phyloP scores from a whole-genome alignment of 2,888 invertebrate genomes.

The Caenorhabditis parvicauda region DNA sequence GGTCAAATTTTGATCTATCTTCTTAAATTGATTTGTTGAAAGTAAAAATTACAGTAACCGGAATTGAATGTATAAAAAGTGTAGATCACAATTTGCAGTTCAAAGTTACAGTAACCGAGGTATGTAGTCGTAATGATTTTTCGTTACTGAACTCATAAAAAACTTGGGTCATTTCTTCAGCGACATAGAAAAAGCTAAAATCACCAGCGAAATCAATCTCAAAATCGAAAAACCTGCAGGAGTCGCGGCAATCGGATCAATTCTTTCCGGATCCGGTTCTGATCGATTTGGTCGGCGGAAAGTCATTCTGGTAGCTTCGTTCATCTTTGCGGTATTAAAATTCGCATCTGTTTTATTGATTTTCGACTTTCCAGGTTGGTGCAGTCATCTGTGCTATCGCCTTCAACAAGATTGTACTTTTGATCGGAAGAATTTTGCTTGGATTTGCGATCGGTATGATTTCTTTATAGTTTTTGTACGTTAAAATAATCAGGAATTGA shows the following conservation, averaged over 20 bases:
- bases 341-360: constrained; percentile 65
- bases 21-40: too few species aligned
- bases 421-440: constrained; percentile 51
- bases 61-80: too few species aligned
- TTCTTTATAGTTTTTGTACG: not conserved
- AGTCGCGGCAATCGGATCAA: constrained; percentile 41
- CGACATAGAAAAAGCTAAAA: too few species aligned
- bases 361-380: constrained; percentile 62
- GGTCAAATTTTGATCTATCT: too few species aligned
- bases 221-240: too few species aligned
- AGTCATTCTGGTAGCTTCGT: constrained; percentile 66
- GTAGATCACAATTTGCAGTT: too few species aligned
- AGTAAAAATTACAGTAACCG: not conserved
- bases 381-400: constrained; percentile 63
- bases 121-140: too few species aligned
- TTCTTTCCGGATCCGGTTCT: constrained; percentile 63
- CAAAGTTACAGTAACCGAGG: too few species aligned
- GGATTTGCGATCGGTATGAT: constrained; percentile 54
- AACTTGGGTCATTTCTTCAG: too few species aligned
- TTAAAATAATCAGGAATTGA: not conserved
- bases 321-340: constrained; percentile 46
- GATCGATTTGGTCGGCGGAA: constrained; percentile 67
- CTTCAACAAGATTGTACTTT: constrained; percentile 36
- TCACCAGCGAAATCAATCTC: too few species aligned
- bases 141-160: too few species aligned